phyloP scores from a whole-genome alignment of 2,113 vertebrate species.

The Austrofundulus limnaeus region DNA sequence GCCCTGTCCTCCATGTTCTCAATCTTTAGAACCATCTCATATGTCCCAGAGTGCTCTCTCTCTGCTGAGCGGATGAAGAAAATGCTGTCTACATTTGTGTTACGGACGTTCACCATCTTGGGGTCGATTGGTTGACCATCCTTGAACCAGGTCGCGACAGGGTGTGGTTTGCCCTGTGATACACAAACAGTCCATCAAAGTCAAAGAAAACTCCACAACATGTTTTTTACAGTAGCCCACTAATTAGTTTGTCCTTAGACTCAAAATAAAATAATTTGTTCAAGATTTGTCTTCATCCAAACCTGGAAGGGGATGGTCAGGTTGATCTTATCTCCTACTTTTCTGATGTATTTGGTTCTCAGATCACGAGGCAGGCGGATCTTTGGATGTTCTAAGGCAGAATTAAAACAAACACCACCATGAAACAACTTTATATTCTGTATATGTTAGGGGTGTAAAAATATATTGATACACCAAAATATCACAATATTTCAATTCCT shows the following conservation, averaged over 20 bases:
- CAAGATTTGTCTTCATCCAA: constrained; percentile 1
- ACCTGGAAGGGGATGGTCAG: constrained; percentile 91
- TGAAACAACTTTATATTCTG: no score
- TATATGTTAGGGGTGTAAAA: no score
- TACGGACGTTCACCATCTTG: constrained; percentile 79
- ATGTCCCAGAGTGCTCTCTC: constrained; percentile 84
- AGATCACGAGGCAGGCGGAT: constrained; percentile 89
- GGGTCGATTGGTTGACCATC: constrained; percentile 83
- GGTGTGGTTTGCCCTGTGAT: constrained; percentile 86
- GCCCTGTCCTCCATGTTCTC: constrained; percentile 89
- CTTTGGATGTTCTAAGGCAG: constrained; percentile 84
- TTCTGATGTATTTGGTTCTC: constrained; percentile 85
- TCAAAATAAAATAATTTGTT: no score
- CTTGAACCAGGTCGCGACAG: constrained; percentile 84
- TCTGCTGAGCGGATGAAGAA: constrained; percentile 88
- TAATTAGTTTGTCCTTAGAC: not conserved
- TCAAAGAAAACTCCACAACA: not conserved
- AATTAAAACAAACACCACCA: not conserved
- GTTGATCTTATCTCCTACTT: constrained; percentile 87
- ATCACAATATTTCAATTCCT: no score
- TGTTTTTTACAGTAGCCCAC: not conserved
- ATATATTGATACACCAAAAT: no score
- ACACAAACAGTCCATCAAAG: not conserved
- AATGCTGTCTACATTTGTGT: constrained; percentile 82
- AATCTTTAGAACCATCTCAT: constrained; percentile 83